These are phyloP conservation scores for Setophaga petechia DNA, from an alignment of 2,113 vertebrate genomes.

Conservation along the genomic window DNA sequence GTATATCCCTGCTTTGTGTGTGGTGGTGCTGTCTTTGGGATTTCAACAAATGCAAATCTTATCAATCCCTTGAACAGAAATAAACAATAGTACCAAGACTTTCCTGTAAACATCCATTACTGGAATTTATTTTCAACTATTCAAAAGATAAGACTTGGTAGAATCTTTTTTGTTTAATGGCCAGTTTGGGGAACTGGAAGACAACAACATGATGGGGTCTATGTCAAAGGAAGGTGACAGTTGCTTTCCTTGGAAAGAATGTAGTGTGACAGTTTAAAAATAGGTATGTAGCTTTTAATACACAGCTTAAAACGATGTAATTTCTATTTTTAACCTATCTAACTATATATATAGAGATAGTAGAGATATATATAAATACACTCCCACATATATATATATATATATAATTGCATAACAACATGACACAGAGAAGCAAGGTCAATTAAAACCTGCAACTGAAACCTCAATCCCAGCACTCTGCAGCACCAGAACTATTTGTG, in stretches of 20 bases:
- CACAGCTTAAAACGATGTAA: background rate
- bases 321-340: slow-evolving; percentile 35
- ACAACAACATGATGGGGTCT: background rate
- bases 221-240: background rate
- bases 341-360: slow-evolving; percentile 18
- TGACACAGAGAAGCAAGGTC: slow-evolving; percentile 25
- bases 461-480: background rate
- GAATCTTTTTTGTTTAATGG: background rate
- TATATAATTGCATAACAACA: slow-evolving; percentile 25
- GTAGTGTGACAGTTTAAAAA: slow-evolving; percentile 47
- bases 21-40: background rate
- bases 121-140: background rate
- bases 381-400: background rate
- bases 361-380: background rate
- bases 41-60: background rate
- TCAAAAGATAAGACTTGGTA: background rate
- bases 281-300: slow-evolving; percentile 18
- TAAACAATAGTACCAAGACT: background rate
- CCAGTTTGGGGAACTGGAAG: background rate
- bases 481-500: slow-evolving; percentile 7
- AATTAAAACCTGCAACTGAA: slow-evolving; percentile 40
- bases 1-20: background rate
- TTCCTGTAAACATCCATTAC: background rate
- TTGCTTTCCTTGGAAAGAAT: slow-evolving; percentile 47
- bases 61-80: background rate